Base-by-base conservation (phyloP, 2,113 vertebrate species). In the Phalacrocorax brasilianus region DNA sequence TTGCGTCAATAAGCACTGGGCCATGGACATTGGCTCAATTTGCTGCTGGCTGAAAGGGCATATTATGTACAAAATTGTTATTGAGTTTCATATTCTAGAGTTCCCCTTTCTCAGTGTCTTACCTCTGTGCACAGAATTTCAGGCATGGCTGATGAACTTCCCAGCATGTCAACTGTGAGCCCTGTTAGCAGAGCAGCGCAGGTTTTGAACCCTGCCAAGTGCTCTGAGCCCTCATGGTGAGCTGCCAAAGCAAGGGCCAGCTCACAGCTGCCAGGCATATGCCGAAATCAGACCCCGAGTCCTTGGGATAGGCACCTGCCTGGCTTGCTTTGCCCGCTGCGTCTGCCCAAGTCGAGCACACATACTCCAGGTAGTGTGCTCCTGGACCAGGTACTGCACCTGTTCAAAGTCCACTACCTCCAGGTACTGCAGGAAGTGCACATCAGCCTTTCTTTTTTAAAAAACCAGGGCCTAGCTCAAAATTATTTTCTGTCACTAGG, bases 311-410 rank as follows among this genome's bases (percentile, higher is more conserved):
- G 38, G 24, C 12, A 35, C 12, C 12, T 3, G 1, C 44, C 18
- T 61, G 59, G 28, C n/a, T 63, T 73, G 32, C 24, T 63, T 28
- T 79, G 52, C 53, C 73, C 0, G 1, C 49, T 38, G 18, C 35
- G 14, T 7, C 11, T 45, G 11, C 13, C 33, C 33, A 23, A 40
- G 20, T 8, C 0, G 0, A 75, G n/a, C 38, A 40, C 21, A 33
- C 1, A 1, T 44, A 40, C n/a, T 59, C 18, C 47, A 63, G 74
- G 15, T 5, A 68, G 49, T 18, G 44, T 45, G 44, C 44, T 45
- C 44, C 44, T 45, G 17, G 44, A 45, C 44, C 44, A 45, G 44
- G 44, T 45, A 45, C 44, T 45, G 44, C 44, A 45, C 44, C 44
- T 45, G 44, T 45, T 45, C 17, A 45, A 45, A 17, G 17, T 15